These are phyloP conservation scores for Geotria australis DNA, from an alignment of 2,797 vertebrate genomes.

Conservation along the genomic window DNA sequence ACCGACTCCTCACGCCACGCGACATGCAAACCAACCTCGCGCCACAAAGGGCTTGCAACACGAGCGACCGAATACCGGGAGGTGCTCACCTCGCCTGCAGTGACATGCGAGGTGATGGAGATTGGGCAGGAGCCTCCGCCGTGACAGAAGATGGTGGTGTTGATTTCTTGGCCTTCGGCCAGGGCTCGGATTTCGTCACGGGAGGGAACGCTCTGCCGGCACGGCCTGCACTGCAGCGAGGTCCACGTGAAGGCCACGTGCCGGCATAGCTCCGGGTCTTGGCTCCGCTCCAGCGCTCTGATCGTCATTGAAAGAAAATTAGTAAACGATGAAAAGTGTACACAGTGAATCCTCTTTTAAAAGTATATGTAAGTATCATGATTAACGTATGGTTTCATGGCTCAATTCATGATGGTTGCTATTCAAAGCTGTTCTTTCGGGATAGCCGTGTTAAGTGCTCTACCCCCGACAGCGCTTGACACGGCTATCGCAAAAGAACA, in stretches of 20 bases:
- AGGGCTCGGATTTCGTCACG: conserved; percentile 69
- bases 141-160: conserved; percentile 48
- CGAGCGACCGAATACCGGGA: too few species aligned
- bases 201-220: conserved; percentile 55
- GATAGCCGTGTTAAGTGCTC: too few species aligned
- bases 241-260: conserved; percentile 56
- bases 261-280: conserved; percentile 43
- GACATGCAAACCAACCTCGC: too few species aligned
- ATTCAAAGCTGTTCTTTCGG: too few species aligned
- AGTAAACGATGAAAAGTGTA: not conserved
- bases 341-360: not conserved
- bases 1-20: not conserved
- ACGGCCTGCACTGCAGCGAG: conserved; percentile 43
- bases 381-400: too few species aligned
- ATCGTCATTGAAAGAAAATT: not conserved
- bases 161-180: conserved; percentile 42
- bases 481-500: too few species aligned
- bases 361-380: too few species aligned
- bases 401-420: too few species aligned
- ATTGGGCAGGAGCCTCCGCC: conserved; percentile 39
- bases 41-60: too few species aligned
- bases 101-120: conserved; percentile 65
- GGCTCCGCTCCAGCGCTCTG: conserved; percentile 43
- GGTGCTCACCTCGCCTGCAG: conserved; percentile 44
- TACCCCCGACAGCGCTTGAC: too few species aligned